Percentiles rank a stretch among this genome's conserved stretches.
These are phyloP conservation scores for Centropyge bicolor DNA, from an alignment of 2,797 vertebrate species.

Conservation along the genomic window DNA sequence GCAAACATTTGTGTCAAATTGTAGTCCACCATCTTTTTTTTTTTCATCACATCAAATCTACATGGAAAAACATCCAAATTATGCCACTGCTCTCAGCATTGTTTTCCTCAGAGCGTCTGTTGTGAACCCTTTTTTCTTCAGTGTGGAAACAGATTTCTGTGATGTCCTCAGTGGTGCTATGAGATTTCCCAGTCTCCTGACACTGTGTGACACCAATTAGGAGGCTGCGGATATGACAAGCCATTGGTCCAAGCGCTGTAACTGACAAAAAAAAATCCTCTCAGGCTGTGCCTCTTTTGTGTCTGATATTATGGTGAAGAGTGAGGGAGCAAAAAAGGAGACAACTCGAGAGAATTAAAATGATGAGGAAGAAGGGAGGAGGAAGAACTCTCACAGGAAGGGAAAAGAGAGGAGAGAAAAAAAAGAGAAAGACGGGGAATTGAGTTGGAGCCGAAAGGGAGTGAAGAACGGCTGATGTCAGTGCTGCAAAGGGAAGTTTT, in stretches of 20 bases:
- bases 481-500: slow-evolving; percentile 37
- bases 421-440: background rate
- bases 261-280: slow-evolving; percentile 49
- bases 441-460: slow-evolving; percentile 22
- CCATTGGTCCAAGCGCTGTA: slow-evolving; percentile 61
- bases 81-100: background rate
- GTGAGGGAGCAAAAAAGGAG: slow-evolving; percentile 41
- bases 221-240: slow-evolving; percentile 61
- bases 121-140: slow-evolving; percentile 19
- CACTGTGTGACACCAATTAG: slow-evolving; percentile 71
- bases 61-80: slow-evolving; percentile 18
- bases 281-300: slow-evolving; percentile 44
- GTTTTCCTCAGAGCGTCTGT: slow-evolving; percentile 20
- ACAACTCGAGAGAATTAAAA: slow-evolving; percentile 34
- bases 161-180: slow-evolving; percentile 26
- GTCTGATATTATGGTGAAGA: slow-evolving; percentile 40
- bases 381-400: slow-evolving; percentile 12
- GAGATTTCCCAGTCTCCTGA: slow-evolving; percentile 51
- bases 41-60: slow-evolving; percentile 2
- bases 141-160: slow-evolving; percentile 35
- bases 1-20: slow-evolving; percentile 14
- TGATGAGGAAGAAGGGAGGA: background rate
- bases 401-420: background rate
- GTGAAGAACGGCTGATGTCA: slow-evolving; percentile 54
- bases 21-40: slow-evolving; percentile 11